Evolutionary conservation across 1,140 invertebrate genomes (phyloP).

Genomic region (Scaptomyza montana): DNA sequence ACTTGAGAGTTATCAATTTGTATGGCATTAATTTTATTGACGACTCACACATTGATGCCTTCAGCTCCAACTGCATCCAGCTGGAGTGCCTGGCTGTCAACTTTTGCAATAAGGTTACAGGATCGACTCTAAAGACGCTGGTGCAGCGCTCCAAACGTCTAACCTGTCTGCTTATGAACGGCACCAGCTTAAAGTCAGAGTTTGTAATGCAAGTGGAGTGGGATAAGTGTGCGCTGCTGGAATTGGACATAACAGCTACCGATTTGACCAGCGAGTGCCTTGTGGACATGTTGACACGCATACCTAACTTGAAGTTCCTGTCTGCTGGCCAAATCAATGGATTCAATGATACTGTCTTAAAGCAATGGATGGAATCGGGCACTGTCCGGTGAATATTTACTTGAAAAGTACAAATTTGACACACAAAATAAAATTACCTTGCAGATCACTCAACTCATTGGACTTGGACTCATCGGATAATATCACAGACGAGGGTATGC

Average conservation of each 20-base stretch:
- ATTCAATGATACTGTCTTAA: conserved; percentile 97
- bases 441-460: conserved; percentile 89
- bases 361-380: conserved; percentile 94
- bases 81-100: conserved; percentile 98
- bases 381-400: conserved; percentile 86
- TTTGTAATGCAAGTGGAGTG: conserved; percentile 98
- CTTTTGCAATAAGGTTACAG: conserved; percentile 98
- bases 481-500: conserved; percentile 95
- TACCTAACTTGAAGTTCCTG: conserved; percentile 94
- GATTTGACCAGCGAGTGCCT: conserved; percentile 97
- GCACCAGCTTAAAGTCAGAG: conserved; percentile 96
- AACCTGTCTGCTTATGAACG: conserved; percentile 96
- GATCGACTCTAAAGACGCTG: conserved; percentile 97
- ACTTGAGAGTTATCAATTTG: conserved; percentile 96
- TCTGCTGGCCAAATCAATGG: conserved; percentile 98
- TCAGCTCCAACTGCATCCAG: conserved; percentile 97
- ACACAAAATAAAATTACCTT: too few relatives aligned
- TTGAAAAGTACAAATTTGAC: too few relatives aligned
- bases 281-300: conserved; percentile 94
- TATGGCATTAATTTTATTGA: conserved; percentile 99
- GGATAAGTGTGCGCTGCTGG: conserved; percentile 95
- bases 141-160: conserved; percentile 97
- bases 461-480: conserved; percentile 98
- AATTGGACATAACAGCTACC: conserved; percentile 98
- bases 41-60: conserved; percentile 99